Evolutionary conservation across 2,113 vertebrate species (phyloP).

Genomic region (Eulemur rufifrons): DNA sequence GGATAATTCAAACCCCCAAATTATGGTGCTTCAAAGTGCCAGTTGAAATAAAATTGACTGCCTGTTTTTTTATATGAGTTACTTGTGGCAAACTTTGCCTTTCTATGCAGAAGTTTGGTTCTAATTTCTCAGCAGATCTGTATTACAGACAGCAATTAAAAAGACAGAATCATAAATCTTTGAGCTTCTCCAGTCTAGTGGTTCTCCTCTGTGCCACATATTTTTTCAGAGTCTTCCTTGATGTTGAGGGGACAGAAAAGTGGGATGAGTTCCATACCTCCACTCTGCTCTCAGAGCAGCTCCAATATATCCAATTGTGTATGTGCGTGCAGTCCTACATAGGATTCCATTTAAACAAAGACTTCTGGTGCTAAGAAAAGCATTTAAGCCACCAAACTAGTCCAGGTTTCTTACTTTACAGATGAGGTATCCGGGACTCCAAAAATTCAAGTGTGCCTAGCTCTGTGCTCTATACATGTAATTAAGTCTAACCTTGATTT

Average conservation of each 20-base stretch:
- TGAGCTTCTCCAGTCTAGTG: neutral
- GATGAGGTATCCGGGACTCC: neutral
- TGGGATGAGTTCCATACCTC: neutral
- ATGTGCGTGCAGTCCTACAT: neutral
- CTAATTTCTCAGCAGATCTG: neutral
- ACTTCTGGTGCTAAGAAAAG: neutral
- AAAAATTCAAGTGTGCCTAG: neutral
- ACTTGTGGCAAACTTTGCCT: neutral
- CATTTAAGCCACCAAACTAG: neutral
- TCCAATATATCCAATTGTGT: neutral
- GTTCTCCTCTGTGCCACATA: neutral
- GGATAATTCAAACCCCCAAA: neutral
- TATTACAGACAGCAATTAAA: neutral
- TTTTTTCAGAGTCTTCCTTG: neutral
- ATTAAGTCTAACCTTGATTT: neutral
- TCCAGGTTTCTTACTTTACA: neutral
- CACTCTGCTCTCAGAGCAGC: neutral
- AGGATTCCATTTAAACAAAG: neutral
- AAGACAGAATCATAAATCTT: neutral
- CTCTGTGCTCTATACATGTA: neutral
- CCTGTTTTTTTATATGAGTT: neutral
- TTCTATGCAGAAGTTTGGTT: neutral
- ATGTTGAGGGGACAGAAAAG: neutral
- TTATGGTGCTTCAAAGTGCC: neutral
- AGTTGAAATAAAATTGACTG: neutral